Evolutionary conservation across 2,113 vertebrate species (phyloP).

Genomic region (Haemorhous mexicanus): DNA sequence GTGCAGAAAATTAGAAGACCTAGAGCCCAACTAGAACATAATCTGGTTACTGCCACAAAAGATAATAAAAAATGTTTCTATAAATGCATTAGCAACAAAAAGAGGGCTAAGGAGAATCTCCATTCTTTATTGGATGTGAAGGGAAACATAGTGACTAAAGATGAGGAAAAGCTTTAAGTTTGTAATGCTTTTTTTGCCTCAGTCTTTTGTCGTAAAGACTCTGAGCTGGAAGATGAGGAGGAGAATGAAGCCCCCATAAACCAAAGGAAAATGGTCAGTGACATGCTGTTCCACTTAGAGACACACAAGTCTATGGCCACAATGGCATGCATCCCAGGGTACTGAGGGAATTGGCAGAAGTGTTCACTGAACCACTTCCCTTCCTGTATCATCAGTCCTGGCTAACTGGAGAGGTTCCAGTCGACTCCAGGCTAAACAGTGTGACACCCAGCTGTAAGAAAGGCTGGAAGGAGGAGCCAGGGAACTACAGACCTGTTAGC

Average conservation of each 20-base stretch:
- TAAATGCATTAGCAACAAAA: not conserved
- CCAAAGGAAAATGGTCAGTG: not conserved
- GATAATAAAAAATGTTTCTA: not conserved
- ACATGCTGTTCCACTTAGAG: not conserved
- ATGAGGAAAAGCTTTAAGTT: not conserved
- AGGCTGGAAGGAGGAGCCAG: not conserved
- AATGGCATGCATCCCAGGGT: not conserved
- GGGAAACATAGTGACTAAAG: not conserved
- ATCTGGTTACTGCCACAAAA: not conserved
- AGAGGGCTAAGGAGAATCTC: not conserved
- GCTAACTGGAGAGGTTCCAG: not conserved
- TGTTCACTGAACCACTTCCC: not conserved
- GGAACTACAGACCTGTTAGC: not conserved
- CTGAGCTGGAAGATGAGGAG: not conserved
- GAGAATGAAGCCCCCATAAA: not conserved
- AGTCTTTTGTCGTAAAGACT: not conserved
- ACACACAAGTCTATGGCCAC: not conserved
- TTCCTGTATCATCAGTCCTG: not conserved
- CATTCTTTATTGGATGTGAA: not conserved
- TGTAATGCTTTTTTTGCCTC: not conserved
- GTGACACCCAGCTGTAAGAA: not conserved
- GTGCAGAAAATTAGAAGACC: not conserved
- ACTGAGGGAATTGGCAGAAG: not conserved
- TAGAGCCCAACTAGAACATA: not conserved
- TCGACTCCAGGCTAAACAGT: not conserved